Evolutionary conservation across 2,797 vertebrate species (phyloP).

Genomic region (Mormyrus proboscirostris): DNA sequence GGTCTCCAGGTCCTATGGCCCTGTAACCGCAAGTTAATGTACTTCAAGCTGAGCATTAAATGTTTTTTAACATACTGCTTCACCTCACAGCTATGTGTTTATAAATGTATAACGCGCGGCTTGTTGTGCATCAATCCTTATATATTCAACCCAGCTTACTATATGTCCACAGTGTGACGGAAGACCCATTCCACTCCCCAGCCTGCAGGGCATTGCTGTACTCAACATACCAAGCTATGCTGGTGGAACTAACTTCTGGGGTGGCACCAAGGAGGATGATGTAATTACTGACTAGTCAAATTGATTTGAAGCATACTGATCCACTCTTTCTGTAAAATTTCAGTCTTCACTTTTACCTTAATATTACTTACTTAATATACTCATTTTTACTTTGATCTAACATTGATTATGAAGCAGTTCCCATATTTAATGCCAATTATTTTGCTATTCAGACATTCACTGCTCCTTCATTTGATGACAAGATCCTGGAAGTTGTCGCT

Average conservation of each 20-base stretch:
- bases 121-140: background rate
- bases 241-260: constrained; percentile 98
- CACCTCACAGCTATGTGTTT: background rate
- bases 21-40: too few species aligned
- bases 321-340: background rate
- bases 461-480: constrained; percentile 91
- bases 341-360: background rate
- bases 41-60: too few species aligned
- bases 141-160: too few species aligned
- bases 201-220: constrained; percentile 92
- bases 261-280: constrained; percentile 91
- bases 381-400: background rate
- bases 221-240: constrained; percentile 95
- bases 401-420: background rate
- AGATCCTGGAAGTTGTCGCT: constrained; percentile 91
- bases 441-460: constrained; percentile 72
- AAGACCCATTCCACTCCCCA: constrained; percentile 85
- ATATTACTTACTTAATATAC: too few species aligned
- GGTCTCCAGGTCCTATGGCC: too few species aligned
- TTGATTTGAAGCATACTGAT: background rate
- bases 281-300: background rate
- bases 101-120: background rate
- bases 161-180: constrained; percentile 73
- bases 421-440: constrained; percentile 19
- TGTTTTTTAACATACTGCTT: background rate